Conservation (phyloP, 2,888 invertebrate genomes). For the Tipula lateralis region DNA sequence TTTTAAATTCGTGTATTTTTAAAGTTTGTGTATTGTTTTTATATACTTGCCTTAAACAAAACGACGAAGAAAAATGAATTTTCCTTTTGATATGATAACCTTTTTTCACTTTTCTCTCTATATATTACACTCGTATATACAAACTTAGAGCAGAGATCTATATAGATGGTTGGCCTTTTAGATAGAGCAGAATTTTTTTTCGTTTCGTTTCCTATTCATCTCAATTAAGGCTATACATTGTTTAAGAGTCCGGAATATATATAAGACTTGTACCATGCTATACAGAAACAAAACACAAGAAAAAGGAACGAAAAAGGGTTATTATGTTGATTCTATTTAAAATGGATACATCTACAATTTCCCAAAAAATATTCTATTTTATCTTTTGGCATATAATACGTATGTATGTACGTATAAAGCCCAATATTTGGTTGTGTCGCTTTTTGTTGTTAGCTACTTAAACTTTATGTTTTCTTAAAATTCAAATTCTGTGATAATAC, state of each 20-base stretch:
- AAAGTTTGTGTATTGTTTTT: neutral
- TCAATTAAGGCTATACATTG: conserved; percentile 13
- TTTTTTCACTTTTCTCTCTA: neutral
- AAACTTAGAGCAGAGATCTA: too few relatives aligned
- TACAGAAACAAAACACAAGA: neutral
- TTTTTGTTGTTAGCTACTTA: neutral
- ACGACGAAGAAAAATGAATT: neutral
- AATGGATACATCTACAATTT: neutral
- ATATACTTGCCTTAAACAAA: neutral
- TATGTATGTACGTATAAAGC: neutral
- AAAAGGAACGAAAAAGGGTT: neutral
- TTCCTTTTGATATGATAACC: neutral
- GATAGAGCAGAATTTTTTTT: neutral
- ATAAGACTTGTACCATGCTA: neutral
- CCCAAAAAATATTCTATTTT: neutral
- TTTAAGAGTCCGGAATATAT: neutral
- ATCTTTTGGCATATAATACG: neutral
- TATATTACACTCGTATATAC: neutral
- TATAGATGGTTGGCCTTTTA: neutral
- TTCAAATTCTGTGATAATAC: neutral
- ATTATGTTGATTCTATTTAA: neutral
- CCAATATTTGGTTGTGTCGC: neutral
- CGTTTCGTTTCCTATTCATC: neutral
- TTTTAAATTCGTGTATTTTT: neutral
- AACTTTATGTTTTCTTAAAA: neutral